Base-by-base conservation (phyloP, 2,113 vertebrate species). In the Brachyhypopomus occidentalis region DNA sequence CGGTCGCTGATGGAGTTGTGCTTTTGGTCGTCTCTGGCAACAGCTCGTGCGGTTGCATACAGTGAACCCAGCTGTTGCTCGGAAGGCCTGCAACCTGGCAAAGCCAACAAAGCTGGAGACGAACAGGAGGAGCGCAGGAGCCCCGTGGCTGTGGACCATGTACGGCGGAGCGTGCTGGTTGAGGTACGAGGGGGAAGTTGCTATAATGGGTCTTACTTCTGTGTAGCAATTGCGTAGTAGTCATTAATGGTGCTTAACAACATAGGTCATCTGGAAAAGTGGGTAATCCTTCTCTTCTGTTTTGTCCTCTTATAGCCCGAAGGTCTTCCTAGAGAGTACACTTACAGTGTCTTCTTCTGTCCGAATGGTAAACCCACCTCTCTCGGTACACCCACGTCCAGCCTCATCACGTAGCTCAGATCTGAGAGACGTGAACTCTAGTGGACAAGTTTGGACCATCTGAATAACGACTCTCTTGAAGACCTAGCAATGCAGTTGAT, bases 311-410 rank as follows among this genome's bases (percentile, higher is more conserved):
- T 83, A 3, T 80, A 98, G 97, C 94, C 97, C 80, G 96, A 97
- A 85, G 96, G 97, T 83, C 91, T 96, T 48, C 89, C 95, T 75
- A 90, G 95, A 82, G 94, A 96, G 67, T 97, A 97, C 76, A 97
- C 96, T 17, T 97, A 97, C 89, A 98, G 96, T 1, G 95, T 97
- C 48, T 97, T 98, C 92, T 97, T 98, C 92, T 97, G 96, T 80
- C 96, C 97, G 22, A 97, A 96, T 74, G 96, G 96, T 97, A 89
- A 89, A 89, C 89, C 30, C 4, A 11, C 25, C 73, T 36, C 23
- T 22, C 7, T 59, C 20, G 23, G 75, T 45, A 41, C 5, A 41
- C 36, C 0, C 20, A 64, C 25, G 11, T 30, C 25, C 12, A 66
- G 2, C 5, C 16, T 16, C 25, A 19, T 6, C 1, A 19, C 63